These are phyloP conservation scores for Cyclophora punctaria DNA, from an alignment of 2,888 invertebrate genomes.

Conservation along the genomic window DNA sequence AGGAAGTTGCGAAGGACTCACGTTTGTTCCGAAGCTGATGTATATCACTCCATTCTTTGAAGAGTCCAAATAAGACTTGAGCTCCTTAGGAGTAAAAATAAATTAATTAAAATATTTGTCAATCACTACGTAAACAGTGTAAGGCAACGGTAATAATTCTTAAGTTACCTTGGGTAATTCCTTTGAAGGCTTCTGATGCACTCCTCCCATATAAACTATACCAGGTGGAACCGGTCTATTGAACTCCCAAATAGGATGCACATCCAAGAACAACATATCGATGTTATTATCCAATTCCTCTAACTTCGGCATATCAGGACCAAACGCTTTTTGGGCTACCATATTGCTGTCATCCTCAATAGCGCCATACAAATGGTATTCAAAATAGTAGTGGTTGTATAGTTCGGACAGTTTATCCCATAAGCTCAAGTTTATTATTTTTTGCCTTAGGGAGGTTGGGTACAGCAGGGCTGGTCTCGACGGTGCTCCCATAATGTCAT, in stretches of 20 bases:
- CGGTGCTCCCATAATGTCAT: constrained; percentile 9
- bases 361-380: not conserved
- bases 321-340: constrained; percentile 21
- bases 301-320: constrained; percentile 19
- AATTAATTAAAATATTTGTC: constrained; percentile 8
- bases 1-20: constrained; percentile 30
- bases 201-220: constrained; percentile 46
- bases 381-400: constrained; percentile 6
- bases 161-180: constrained; percentile 44
- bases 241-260: constrained; percentile 40
- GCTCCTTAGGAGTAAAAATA: too few relatives aligned
- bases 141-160: constrained; percentile 25
- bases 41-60: constrained; percentile 42
- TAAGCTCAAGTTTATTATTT: constrained; percentile 6
- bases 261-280: constrained; percentile 49
- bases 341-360: constrained; percentile 10
- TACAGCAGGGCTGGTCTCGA: constrained; percentile 5
- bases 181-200: constrained; percentile 40
- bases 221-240: constrained; percentile 49
- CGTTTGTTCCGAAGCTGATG: constrained; percentile 46
- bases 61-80: constrained; percentile 34
- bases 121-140: not conserved
- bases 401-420: constrained; percentile 11
- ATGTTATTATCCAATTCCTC: constrained; percentile 27
- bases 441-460: constrained; percentile 6